phyloP scores from a whole-genome alignment of 2,888 invertebrate species.

The Conistra vaccinii region DNA sequence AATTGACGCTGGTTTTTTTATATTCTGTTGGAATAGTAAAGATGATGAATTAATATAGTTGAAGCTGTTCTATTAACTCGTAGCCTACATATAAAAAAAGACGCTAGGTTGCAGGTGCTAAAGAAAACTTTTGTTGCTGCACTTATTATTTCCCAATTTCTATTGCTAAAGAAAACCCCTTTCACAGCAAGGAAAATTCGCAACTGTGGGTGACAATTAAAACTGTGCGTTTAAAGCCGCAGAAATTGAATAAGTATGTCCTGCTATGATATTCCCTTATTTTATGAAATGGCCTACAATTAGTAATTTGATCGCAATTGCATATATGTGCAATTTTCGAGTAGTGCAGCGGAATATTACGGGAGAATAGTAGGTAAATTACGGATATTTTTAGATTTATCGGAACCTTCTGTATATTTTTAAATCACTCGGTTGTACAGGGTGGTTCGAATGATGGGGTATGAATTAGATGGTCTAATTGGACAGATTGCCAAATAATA shows the following conservation, averaged over 20 bases:
- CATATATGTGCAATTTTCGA: conserved; percentile 34
- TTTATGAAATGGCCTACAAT: conserved; percentile 18
- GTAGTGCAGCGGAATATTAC: conserved; percentile 12
- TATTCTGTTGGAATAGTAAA: too few relatives aligned
- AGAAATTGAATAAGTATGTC: conserved; percentile 11
- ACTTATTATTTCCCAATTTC: too few relatives aligned
- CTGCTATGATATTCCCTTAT: conserved; percentile 17
- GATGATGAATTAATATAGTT: too few relatives aligned
- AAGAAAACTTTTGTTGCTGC: too few relatives aligned
- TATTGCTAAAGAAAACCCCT: conserved; percentile 80
- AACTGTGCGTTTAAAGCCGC: too few relatives aligned
- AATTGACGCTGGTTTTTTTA: too few relatives aligned
- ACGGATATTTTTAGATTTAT: conserved; percentile 23
- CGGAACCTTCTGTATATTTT: conserved; percentile 13
- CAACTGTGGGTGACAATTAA: conserved; percentile 81
- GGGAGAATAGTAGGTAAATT: conserved; percentile 29
- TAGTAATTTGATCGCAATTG: conserved; percentile 42
- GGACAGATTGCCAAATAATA: not conserved
- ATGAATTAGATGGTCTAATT: not conserved
- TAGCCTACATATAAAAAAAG: too few relatives aligned
- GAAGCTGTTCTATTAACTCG: too few relatives aligned
- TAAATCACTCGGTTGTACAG: conserved; percentile 18
- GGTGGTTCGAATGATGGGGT: not conserved
- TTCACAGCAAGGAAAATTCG: conserved; percentile 71
- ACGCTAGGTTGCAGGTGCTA: too few relatives aligned